Evolutionary conservation across 1,140 invertebrate genomes (phyloP).

Genomic region (Armadillidium nasatum): DNA sequence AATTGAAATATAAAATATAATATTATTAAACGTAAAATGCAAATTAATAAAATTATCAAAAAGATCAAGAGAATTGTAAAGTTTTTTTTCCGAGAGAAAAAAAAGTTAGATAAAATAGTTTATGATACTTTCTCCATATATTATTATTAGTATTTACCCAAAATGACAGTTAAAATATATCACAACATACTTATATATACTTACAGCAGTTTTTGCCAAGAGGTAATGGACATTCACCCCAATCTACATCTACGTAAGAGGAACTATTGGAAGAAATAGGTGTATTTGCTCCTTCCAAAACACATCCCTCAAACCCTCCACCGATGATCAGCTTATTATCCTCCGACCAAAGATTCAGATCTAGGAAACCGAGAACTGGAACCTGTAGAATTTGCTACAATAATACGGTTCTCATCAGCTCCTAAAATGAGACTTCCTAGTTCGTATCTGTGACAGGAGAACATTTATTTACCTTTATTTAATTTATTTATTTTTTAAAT

Average conservation of each 20-base stretch:
- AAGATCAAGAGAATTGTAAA: too few relatives aligned
- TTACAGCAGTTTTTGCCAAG: conserved; percentile 6
- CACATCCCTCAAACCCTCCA: neutral
- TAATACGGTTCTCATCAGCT: neutral
- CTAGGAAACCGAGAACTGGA: neutral
- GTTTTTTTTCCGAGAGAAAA: too few relatives aligned
- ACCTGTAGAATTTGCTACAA: neutral
- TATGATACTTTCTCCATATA: too few relatives aligned
- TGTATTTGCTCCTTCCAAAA: neutral
- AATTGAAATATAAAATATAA: too few relatives aligned
- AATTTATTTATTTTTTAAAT: too few relatives aligned
- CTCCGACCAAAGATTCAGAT: neutral
- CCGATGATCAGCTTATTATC: neutral
- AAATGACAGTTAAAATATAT: too few relatives aligned
- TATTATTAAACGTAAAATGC: too few relatives aligned
- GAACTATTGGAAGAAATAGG: neutral
- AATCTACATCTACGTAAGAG: neutral
- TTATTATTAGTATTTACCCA: too few relatives aligned
- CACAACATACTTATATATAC: too few relatives aligned
- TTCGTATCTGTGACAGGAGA: neutral
- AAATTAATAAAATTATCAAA: too few relatives aligned
- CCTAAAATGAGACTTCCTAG: neutral
- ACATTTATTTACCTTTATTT: too few relatives aligned
- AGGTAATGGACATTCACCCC: neutral
- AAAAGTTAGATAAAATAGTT: too few relatives aligned